Evolutionary conservation across 2,797 vertebrate species (phyloP).

Genomic region (Oreortyx pictus): DNA sequence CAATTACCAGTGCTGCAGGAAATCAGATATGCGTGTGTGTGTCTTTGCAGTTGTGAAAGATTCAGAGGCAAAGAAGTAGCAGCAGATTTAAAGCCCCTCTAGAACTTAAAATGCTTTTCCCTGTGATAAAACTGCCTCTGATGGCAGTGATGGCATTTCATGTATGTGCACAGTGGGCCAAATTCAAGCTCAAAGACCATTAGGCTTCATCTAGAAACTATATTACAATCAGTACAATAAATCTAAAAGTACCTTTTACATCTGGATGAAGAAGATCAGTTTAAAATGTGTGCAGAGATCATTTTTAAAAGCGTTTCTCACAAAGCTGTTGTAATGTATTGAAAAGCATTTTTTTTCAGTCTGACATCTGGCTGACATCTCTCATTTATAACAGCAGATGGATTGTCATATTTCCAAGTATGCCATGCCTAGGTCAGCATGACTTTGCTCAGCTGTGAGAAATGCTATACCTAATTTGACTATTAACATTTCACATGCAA

Average conservation of each 20-base stretch:
- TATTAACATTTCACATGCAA: not conserved
- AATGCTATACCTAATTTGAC: not conserved
- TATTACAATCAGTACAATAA: not conserved
- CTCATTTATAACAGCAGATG: not conserved
- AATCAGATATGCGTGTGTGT: not conserved
- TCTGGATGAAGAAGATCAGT: not conserved
- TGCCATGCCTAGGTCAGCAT: not conserved
- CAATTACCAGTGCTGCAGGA: not conserved
- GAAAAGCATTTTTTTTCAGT: not conserved
- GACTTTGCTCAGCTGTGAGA: not conserved
- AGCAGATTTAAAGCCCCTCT: not conserved
- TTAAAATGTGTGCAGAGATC: not conserved
- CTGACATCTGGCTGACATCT: not conserved
- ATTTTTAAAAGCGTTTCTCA: not conserved
- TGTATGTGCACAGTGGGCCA: not conserved
- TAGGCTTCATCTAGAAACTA: not conserved
- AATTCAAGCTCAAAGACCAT: not conserved
- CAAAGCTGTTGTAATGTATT: not conserved
- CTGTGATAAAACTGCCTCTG: not conserved
- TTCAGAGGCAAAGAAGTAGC: accelerated
- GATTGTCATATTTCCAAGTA: not conserved
- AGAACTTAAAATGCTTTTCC: not conserved
- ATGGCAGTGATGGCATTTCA: not conserved
- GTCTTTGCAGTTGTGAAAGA: not conserved
- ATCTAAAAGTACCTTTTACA: not conserved